A percentile compares a stretch with the other conserved stretches of the same genome.
These are phyloP conservation scores for Pasiphila rectangulata DNA, from an alignment of 2,888 invertebrate species.

Conservation along the genomic window DNA sequence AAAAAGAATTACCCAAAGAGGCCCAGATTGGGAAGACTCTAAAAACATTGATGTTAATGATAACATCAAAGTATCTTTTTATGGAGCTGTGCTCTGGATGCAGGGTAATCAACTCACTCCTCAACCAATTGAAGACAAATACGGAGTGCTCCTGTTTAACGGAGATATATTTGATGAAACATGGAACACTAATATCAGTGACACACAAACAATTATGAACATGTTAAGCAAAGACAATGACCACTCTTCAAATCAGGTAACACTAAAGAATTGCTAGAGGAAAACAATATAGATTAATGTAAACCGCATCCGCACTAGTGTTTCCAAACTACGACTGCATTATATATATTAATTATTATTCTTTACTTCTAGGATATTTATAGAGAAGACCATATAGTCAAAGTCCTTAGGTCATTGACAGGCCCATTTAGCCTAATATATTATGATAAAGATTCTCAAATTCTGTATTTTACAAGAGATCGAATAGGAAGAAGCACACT, in stretches of 20 bases:
- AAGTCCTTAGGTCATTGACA: constrained; percentile 80
- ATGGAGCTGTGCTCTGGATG: constrained; percentile 89
- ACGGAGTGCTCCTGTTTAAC: constrained; percentile 90
- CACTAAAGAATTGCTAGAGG: too few relatives aligned
- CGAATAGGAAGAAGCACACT: constrained; percentile 92
- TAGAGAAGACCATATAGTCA: constrained; percentile 51
- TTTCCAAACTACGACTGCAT: too few relatives aligned
- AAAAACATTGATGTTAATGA: constrained; percentile 17
- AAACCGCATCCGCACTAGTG: too few relatives aligned
- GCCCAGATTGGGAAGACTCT: constrained; percentile 72
- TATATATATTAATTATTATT: neutral
- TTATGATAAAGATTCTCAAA: constrained; percentile 79
- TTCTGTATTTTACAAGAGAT: constrained; percentile 92
- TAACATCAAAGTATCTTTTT: constrained; percentile 39
- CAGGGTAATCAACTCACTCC: constrained; percentile 83
- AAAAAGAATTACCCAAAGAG: constrained; percentile 75
- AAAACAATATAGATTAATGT: too few relatives aligned
- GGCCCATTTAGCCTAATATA: constrained; percentile 94
- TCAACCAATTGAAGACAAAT: constrained; percentile 85
- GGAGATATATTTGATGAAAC: constrained; percentile 89
- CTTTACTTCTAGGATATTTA: constrained; percentile 17
- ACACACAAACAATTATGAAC: constrained; percentile 77
- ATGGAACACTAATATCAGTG: constrained; percentile 60
- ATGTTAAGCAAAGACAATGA: constrained; percentile 42
- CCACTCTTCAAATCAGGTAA: too few relatives aligned